These are phyloP conservation scores for Cichladusa arquata DNA, from an alignment of 2,113 vertebrate genomes.

Conservation along the genomic window DNA sequence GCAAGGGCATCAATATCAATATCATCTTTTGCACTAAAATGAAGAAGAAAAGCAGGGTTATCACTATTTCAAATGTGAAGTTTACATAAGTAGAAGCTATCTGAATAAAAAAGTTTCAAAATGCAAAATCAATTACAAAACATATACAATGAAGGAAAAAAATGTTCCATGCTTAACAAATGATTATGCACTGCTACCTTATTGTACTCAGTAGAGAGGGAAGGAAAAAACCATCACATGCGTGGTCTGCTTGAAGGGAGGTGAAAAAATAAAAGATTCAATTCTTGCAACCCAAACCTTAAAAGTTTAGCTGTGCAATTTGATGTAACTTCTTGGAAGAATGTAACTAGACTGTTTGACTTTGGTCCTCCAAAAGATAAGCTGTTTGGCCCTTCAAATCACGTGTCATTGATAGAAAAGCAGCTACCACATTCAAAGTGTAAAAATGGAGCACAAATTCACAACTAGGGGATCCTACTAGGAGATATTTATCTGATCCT, in stretches of 20 bases:
- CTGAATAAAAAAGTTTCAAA: neutral
- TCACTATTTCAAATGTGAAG: neutral
- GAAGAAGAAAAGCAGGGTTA: conserved; percentile 16
- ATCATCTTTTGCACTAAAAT: conserved; percentile 87
- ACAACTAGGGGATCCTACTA: neutral
- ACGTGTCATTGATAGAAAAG: neutral
- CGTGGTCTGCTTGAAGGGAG: neutral
- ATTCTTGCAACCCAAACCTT: neutral
- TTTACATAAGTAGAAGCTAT: neutral
- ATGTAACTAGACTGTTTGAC: neutral
- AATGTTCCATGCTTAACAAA: neutral
- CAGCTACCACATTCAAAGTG: neutral
- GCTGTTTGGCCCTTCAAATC: neutral
- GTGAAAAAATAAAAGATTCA: neutral
- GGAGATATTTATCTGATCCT: neutral
- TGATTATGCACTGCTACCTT: neutral
- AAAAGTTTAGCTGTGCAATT: neutral
- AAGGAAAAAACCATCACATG: neutral
- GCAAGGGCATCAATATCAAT: conserved; percentile 94
- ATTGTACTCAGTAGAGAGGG: neutral
- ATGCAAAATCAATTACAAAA: neutral
- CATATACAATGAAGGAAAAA: neutral
- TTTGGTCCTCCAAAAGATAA: neutral
- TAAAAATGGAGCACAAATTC: neutral
- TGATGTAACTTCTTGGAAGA: neutral